These are phyloP conservation scores for Triplophysa siluroides DNA, from an alignment of 2,113 vertebrate genomes.

Conservation along the genomic window DNA sequence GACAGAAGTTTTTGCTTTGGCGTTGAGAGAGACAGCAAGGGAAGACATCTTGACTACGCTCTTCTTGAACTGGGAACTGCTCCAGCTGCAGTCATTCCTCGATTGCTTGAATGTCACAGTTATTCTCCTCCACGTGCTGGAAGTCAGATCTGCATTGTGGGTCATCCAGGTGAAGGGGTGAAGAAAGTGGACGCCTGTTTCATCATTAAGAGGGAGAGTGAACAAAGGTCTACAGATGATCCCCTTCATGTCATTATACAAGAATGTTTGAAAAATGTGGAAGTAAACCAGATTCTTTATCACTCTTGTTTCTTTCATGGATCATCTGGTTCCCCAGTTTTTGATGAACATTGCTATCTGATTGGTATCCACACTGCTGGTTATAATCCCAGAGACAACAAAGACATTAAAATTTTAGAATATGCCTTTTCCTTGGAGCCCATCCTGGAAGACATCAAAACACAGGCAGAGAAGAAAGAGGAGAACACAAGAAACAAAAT, in stretches of 20 bases:
- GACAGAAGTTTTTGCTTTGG: not conserved
- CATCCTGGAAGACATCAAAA: conserved; percentile 4
- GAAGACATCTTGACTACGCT: conserved; percentile 46
- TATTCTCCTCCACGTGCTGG: not conserved
- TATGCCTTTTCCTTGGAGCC: conserved; percentile 2
- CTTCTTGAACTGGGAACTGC: conserved; percentile 41
- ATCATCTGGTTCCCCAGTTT: conserved; percentile 54
- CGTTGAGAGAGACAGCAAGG: not conserved
- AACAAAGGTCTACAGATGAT: not conserved
- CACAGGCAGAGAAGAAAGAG: not conserved
- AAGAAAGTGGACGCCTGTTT: conserved; percentile 56
- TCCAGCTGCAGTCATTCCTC: too few species aligned
- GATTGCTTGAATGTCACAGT: too few species aligned
- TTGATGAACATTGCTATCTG: conserved; percentile 32
- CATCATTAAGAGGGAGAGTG: conserved; percentile 27
- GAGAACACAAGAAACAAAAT: too few species aligned
- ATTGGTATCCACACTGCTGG: conserved; percentile 46
- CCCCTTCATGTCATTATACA: not conserved
- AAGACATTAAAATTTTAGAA: too few species aligned
- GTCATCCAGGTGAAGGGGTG: conserved; percentile 52
- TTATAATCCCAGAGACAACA: too few species aligned
- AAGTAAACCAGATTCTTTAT: not conserved
- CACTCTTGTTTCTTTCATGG: conserved; percentile 41
- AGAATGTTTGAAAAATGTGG: not conserved
- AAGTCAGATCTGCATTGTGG: conserved; percentile 62